These are phyloP conservation scores for Zoanthus sociatus DNA, from an alignment of 92 coral and sea anemone species.

Conservation along the genomic window DNA sequence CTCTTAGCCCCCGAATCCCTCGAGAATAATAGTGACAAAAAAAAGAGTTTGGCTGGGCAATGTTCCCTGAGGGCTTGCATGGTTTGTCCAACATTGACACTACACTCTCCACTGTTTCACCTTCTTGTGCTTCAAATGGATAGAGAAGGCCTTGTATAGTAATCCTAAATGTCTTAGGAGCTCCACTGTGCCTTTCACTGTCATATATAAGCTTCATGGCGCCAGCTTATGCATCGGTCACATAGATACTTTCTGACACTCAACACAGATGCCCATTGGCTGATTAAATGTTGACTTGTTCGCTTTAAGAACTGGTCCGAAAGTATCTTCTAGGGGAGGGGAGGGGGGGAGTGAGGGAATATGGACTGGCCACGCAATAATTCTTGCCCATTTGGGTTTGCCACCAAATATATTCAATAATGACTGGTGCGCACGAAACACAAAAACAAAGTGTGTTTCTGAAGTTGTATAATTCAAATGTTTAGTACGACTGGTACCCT, in stretches of 20 bases:
- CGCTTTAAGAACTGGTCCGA: background rate
- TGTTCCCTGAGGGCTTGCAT: conserved; percentile 36
- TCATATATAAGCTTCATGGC: conserved; percentile 50
- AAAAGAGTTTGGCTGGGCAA: conserved; percentile 42
- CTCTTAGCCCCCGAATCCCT: conserved; percentile 48
- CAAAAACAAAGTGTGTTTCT: too few relatives aligned
- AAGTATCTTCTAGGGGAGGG: too few relatives aligned
- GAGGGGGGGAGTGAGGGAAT: too few relatives aligned
- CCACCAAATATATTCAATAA: too few relatives aligned
- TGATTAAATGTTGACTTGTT: conserved; percentile 58
- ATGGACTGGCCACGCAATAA: too few relatives aligned
- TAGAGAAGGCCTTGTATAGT: conserved; percentile 61
- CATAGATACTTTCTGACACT: conserved; percentile 55
- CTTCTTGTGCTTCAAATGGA: conserved; percentile 64
- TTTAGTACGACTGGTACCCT: too few relatives aligned
- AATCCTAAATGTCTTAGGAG: conserved; percentile 59
- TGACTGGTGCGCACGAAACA: too few relatives aligned
- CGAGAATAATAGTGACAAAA: conserved; percentile 59
- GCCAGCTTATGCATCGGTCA: conserved; percentile 62
- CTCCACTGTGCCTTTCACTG: conserved; percentile 45
- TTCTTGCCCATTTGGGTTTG: too few relatives aligned
- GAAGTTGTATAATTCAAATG: too few relatives aligned
- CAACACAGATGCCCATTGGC: conserved; percentile 76
- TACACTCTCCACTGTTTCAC: background rate
- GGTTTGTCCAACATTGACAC: background rate